A percentile compares a stretch with the other conserved stretches of the same genome.
phyloP scores from a whole-genome alignment of 2,888 invertebrate genomes.

The Leptinotarsa tumamoca region DNA sequence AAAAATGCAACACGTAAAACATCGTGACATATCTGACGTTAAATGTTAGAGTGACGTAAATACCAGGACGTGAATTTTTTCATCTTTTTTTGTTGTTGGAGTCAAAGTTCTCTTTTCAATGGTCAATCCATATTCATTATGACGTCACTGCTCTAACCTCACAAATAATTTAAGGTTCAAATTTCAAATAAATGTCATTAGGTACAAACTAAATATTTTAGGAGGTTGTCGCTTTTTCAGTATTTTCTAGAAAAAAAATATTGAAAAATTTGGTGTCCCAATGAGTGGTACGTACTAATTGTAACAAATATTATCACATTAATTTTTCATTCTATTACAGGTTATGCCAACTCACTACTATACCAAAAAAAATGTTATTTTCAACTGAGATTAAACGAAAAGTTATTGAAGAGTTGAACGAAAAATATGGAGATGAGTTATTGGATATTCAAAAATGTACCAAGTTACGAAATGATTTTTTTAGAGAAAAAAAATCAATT shows the following conservation, averaged over 20 bases:
- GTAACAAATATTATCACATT: background rate
- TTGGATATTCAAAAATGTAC: conserved; percentile 69
- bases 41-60: no score
- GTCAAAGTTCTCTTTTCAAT: no score
- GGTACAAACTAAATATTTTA: no score
- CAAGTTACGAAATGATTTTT: conserved; percentile 56
- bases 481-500: conserved; percentile 63
- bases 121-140: no score
- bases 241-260: background rate
- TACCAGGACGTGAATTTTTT: no score
- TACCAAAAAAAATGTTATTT: background rate
- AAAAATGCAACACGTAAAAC: no score
- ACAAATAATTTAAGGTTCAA: background rate
- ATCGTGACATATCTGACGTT: no score
- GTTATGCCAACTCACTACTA: conserved; percentile 5
- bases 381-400: conserved; percentile 52
- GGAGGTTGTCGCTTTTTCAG: no score
- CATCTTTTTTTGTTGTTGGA: no score
- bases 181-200: background rate
- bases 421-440: conserved; percentile 70
- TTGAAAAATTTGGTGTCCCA: background rate
- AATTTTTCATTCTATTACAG: background rate
- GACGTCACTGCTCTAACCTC: no score
- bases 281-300: background rate
- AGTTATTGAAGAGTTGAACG: conserved; percentile 69